Conservation (phyloP, 2,888 invertebrate genomes). For the Chalcis sispes region DNA sequence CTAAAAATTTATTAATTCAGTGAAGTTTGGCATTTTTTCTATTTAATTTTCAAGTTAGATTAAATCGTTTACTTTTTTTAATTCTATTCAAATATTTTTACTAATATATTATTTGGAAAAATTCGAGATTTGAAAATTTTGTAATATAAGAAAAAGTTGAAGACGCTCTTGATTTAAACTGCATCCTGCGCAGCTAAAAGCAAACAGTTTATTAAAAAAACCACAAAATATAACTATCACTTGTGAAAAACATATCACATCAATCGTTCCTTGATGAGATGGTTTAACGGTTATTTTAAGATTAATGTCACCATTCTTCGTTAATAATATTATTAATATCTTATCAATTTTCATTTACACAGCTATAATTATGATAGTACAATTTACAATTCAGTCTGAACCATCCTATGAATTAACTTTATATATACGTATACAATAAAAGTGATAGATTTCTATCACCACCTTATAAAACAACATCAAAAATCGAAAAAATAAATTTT, state of each 20-base stretch:
- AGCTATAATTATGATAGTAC: slow-evolving; percentile 41
- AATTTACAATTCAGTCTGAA: slow-evolving; percentile 59
- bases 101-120: slow-evolving; percentile 14
- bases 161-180: slow-evolving; percentile 39
- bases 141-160: slow-evolving; percentile 34
- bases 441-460: background rate
- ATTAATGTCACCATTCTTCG: slow-evolving; percentile 25
- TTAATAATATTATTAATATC: slow-evolving; percentile 42
- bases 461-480: slow-evolving; percentile 13
- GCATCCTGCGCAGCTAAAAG: slow-evolving; percentile 51
- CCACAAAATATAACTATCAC: slow-evolving; percentile 32
- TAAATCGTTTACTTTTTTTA: slow-evolving; percentile 8
- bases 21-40: background rate
- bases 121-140: slow-evolving; percentile 18
- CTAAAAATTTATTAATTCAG: background rate
- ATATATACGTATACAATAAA: slow-evolving; percentile 27
- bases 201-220: slow-evolving; percentile 20
- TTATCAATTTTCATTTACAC: slow-evolving; percentile 52
- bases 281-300: slow-evolving; percentile 24
- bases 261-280: slow-evolving; percentile 1
- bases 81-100: slow-evolving; percentile 15
- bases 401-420: slow-evolving; percentile 43
- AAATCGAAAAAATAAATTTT: background rate
- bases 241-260: slow-evolving; percentile 29
- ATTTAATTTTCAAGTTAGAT: slow-evolving; percentile 5